Conservation (phyloP, 2,113 vertebrate genomes). For the Gallinago paraguaiae region DNA sequence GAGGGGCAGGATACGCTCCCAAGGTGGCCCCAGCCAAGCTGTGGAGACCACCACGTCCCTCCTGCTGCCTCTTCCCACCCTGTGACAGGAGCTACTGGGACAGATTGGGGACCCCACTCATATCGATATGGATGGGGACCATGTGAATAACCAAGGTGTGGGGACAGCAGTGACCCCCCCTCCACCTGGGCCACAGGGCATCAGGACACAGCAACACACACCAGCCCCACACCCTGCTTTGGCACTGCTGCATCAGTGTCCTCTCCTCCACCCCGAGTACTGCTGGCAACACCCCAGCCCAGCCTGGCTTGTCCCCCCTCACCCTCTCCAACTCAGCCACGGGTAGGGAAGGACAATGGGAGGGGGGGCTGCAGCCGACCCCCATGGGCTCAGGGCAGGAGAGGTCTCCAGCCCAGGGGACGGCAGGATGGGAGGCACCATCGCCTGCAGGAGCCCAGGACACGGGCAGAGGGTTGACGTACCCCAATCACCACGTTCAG, state of each 20-base stretch:
- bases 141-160: background rate
- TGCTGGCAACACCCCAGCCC: background rate
- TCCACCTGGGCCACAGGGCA: background rate
- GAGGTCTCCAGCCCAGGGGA: background rate
- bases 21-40: background rate
- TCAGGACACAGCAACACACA: fast-evolving
- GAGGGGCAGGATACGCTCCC: background rate
- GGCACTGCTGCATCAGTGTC: background rate
- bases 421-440: fast-evolving
- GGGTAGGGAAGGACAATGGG: background rate
- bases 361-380: background rate
- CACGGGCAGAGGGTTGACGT: conserved; percentile 53
- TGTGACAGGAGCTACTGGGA: background rate
- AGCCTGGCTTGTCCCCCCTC: background rate
- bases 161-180: background rate
- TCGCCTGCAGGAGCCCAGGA: background rate
- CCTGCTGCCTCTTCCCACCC: fast-evolving
- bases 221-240: background rate
- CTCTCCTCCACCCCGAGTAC: background rate
- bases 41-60: fast-evolving
- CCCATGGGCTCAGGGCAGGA: fast-evolving
- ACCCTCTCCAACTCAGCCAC: fast-evolving
- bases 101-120: background rate
- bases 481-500: conserved; percentile 76
- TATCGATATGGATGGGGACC: background rate